Conservation (phyloP, 2,797 vertebrate genomes). For the Phrynocephalus vlangalii region DNA sequence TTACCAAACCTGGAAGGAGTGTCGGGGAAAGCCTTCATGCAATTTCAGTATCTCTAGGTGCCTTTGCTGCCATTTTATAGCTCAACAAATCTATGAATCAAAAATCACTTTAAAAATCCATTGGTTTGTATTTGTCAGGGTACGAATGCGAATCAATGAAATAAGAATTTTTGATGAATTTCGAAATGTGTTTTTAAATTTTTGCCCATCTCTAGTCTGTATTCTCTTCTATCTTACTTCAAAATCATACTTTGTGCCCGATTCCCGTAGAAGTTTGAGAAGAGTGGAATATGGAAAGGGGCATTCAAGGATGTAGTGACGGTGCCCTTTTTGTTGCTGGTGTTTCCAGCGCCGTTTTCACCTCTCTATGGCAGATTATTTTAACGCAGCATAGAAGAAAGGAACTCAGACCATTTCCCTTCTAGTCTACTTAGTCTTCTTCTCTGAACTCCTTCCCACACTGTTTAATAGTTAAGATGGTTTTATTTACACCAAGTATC, state of each 20-base stretch:
- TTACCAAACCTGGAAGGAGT: too few species aligned
- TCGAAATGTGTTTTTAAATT: too few species aligned
- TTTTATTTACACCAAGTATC: not conserved
- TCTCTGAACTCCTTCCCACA: not conserved
- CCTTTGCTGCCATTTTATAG: too few species aligned
- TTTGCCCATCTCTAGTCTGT: too few species aligned
- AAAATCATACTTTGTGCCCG: not conserved
- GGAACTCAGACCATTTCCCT: not conserved
- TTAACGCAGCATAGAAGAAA: constrained; percentile 31
- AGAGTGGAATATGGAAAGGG: not conserved
- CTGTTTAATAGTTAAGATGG: not conserved
- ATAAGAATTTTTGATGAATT: too few species aligned
- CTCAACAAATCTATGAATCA: too few species aligned
- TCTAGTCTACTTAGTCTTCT: not conserved
- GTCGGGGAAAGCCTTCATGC: too few species aligned
- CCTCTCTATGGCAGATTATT: not conserved
- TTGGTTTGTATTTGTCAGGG: too few species aligned
- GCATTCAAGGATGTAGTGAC: not conserved
- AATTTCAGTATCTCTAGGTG: too few species aligned
- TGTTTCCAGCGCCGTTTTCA: not conserved
- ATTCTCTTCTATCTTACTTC: not conserved
- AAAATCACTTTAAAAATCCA: too few species aligned
- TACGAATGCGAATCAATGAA: too few species aligned
- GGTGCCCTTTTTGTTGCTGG: too few species aligned
- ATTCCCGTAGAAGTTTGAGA: not conserved